Conservation (phyloP, 37 sponge, comb jelly and placozoan genomes). For the Hexactinellida sp. region DNA sequence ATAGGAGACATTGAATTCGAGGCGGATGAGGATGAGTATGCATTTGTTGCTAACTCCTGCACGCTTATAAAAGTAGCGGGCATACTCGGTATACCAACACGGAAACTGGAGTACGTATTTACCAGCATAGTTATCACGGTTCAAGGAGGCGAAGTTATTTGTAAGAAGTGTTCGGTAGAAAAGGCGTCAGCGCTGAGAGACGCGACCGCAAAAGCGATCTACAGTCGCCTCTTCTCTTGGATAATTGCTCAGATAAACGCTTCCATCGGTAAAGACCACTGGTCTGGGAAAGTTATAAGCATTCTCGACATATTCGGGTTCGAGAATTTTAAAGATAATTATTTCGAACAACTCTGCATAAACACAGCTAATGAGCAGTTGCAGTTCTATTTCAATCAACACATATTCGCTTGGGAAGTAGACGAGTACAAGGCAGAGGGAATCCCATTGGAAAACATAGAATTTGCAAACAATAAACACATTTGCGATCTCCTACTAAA, state of each 20-base stretch:
- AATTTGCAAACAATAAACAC: constrained; percentile 10
- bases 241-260: constrained; percentile 59
- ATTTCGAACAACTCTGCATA: constrained; percentile 82
- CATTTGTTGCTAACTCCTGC: neutral
- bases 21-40: constrained; percentile 24
- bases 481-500: constrained; percentile 12
- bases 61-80: constrained; percentile 26
- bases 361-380: constrained; percentile 80
- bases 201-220: constrained; percentile 71
- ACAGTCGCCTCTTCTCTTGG: constrained; percentile 72
- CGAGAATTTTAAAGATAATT: constrained; percentile 64
- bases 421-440: neutral
- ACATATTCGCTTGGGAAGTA: constrained; percentile 80
- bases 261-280: constrained; percentile 15
- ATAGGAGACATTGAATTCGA: constrained; percentile 65
- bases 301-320: constrained; percentile 81
- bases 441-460: neutral
- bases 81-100: constrained; percentile 30
- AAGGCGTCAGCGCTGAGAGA: constrained; percentile 54
- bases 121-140: constrained; percentile 42
- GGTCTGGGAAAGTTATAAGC: constrained; percentile 20
- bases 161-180: constrained; percentile 40
- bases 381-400: constrained; percentile 81
- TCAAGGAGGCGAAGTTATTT: constrained; percentile 61
- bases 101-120: constrained; percentile 28